Base-by-base conservation (phyloP, 2,113 vertebrate genomes). In the Cyprinodon brontotheroides region DNA sequence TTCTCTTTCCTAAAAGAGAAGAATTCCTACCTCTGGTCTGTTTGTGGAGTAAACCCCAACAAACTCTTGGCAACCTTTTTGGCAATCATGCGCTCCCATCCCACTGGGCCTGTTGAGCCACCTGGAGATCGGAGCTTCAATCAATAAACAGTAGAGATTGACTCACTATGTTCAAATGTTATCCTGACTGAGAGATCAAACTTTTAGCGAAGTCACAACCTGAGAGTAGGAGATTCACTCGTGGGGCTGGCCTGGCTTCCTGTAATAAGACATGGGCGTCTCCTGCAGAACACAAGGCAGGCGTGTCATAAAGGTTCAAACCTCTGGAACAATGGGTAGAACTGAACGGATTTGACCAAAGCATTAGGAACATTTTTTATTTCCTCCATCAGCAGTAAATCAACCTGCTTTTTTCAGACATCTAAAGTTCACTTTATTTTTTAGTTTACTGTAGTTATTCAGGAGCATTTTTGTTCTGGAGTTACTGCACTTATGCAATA, bases 141-240 rank as follows among this genome's bases (percentile, higher is more conserved):
- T 84, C 12, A 86, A 15, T 17, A 77, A 64, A 63, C 37, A 43
- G 36, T 8, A 45, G 45, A 67, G 22, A 60, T n/a, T 1, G 40
- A 70, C 9, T 37, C 4, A 22, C 45, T 10, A 73, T 36, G 62
- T 48, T 29, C 29, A 60, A n/a, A 39, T 13, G 38, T 1, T 17
- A 4, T 0, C 4, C 53, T 2, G 45, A 61, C 17, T 1, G 39
- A n/a, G 45, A 47, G 43, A 12, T 53, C 9, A 45, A 53, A 64
- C 1, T 22, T 22, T 2, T 15, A 37, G n/a, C 59, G 8, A 12
- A 62, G 22, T 45, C 90, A 70, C 29, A 62, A 95, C 94, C 92
- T 95, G 90, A 3, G 82, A 70, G 83, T 95, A 95, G 75, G 94
- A 92, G 80, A 95, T 95, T 94, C 94, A 95, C 90, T 95, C 22